These are phyloP conservation scores for Lonchura striata DNA, from an alignment of 2,113 vertebrate species.

Conservation along the genomic window DNA sequence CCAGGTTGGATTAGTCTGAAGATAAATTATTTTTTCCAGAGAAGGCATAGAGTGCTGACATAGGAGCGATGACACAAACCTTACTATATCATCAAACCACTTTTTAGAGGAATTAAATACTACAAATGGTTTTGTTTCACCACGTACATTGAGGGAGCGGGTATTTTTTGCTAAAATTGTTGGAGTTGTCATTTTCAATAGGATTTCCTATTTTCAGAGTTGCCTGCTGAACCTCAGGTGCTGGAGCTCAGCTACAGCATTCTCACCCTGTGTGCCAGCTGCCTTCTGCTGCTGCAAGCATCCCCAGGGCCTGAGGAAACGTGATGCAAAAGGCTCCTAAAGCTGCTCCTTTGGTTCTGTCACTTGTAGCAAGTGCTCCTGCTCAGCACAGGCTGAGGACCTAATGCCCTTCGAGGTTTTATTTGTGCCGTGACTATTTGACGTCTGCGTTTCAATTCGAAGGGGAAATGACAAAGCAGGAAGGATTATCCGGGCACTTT, in stretches of 20 bases:
- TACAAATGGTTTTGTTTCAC: neutral
- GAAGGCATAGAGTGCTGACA: neutral
- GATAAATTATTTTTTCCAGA: constrained; percentile 18
- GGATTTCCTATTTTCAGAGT: neutral
- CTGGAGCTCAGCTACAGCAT: neutral
- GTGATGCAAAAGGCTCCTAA: neutral
- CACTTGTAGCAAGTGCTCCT: neutral
- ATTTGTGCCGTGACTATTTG: neutral
- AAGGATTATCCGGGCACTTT: rapidly evolving
- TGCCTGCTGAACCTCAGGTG: neutral
- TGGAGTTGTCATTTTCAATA: neutral
- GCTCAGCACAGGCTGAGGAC: neutral
- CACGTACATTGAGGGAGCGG: neutral
- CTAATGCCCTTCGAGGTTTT: neutral
- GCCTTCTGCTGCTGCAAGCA: neutral
- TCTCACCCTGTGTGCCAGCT: neutral
- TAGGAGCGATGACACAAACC: neutral
- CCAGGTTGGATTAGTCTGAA: constrained; percentile 39
- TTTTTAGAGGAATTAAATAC: neutral
- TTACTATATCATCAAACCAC: neutral
- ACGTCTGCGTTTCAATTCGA: neutral
- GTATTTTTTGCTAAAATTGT: neutral
- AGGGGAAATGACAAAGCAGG: neutral
- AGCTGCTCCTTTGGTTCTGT: neutral
- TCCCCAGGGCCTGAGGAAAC: neutral